Evolutionary conservation across 2,797 vertebrate species (phyloP).

Genomic region (Kryptolebias ocellatus): DNA sequence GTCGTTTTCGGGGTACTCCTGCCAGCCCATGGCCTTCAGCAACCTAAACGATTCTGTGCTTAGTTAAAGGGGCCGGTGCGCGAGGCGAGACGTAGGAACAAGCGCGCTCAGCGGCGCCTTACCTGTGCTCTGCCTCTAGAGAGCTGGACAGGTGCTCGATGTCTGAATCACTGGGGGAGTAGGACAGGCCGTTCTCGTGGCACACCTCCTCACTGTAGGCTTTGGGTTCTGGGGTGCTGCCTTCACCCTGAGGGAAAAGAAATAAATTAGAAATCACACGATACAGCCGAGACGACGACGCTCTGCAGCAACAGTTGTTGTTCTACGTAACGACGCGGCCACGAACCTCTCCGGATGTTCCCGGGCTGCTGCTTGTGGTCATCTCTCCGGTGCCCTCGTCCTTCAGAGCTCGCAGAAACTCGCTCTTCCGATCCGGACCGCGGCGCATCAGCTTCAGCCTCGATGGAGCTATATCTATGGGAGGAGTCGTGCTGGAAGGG

Average conservation of each 20-base stretch:
- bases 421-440: conserved; percentile 95
- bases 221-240: conserved; percentile 94
- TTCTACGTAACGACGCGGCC: background rate
- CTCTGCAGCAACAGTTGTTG: too few species aligned
- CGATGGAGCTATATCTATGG: conserved; percentile 94
- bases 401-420: conserved; percentile 95
- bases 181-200: conserved; percentile 94
- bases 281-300: background rate
- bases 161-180: conserved; percentile 90
- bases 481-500: conserved; percentile 95
- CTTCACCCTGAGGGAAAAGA: conserved; percentile 82
- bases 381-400: conserved; percentile 93
- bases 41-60: conserved; percentile 78
- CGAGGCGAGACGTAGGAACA: background rate
- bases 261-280: background rate
- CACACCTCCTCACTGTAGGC: conserved; percentile 89
- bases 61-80: background rate
- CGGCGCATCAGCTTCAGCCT: conserved; percentile 97
- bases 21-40: conserved; percentile 99
- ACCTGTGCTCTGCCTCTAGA: conserved; percentile 98
- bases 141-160: conserved; percentile 95
- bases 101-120: conserved; percentile 12
- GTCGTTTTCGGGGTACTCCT: conserved; percentile 98
- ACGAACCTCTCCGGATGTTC: conserved; percentile 91
- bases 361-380: conserved; percentile 90